These are phyloP conservation scores for Aspidiotus destructor DNA, from an alignment of 2,888 invertebrate species.

Conservation along the genomic window DNA sequence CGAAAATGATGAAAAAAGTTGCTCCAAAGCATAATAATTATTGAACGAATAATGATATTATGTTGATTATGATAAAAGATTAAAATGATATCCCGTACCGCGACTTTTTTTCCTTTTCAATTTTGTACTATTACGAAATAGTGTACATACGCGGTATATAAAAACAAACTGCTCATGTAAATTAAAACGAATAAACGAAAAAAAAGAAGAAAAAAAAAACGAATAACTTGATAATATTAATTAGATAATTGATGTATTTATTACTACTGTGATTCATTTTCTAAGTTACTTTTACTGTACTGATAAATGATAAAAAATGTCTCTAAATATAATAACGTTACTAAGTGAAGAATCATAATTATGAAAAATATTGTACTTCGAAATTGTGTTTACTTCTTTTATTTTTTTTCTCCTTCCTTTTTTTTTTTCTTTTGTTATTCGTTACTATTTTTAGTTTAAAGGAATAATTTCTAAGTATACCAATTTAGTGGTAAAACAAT, in stretches of 20 bases:
- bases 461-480: no score
- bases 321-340: not conserved
- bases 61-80: not conserved
- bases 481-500: no score
- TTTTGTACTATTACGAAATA: not conserved
- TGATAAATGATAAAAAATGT: slow-evolving; percentile 12
- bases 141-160: slow-evolving; percentile 10
- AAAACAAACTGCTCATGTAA: slow-evolving; percentile 20
- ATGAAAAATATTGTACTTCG: not conserved
- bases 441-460: not conserved
- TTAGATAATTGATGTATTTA: slow-evolving; percentile 15
- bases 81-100: slow-evolving; percentile 11
- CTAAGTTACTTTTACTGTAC: slow-evolving; percentile 11
- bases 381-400: not conserved
- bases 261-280: slow-evolving; percentile 25
- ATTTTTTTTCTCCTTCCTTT: no score
- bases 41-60: not conserved
- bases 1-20: slow-evolving; percentile 8
- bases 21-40: not conserved
- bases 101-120: not conserved
- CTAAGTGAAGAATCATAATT: not conserved
- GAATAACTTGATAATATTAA: slow-evolving; percentile 4
- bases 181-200: not conserved
- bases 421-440: not conserved
- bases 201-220: slow-evolving; percentile 18